Base-by-base conservation (phyloP, 2,113 vertebrate genomes). In the Puntigrus tetrazona region DNA sequence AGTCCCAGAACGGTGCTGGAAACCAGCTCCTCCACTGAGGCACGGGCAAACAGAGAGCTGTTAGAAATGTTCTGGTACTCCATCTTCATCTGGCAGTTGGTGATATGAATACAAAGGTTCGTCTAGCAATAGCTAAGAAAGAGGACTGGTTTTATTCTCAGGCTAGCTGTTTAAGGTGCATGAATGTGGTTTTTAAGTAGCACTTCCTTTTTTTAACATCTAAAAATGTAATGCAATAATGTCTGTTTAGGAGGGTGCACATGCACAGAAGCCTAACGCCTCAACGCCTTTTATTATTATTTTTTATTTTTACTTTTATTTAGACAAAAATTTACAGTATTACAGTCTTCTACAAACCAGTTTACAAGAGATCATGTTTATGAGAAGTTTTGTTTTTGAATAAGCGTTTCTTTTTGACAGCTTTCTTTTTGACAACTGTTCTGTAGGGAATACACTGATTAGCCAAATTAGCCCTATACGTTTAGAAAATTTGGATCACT, bases 1-100 rank as follows among this genome's bases (percentile, higher is more conserved):
- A 86, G 78, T 81, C 87, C 78, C 41, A 86, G 70, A 20, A 92
- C 34, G 7, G 87, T 43, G 27, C 85, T 78, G 67, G 84, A 86
- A 9, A 4, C 55, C 20, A 87, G 20, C n/a, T 45, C 16, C 16
- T 43, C 52, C 11, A 36, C 1, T 31, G 72, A 67, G 50, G 22
- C 9, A 5, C 2, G 1, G 41, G 22, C 5, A 16, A 18, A 45
- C 22, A 47, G 47, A 8, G 87, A 84, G 50, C 2, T 65, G 82
- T 67, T 84, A 25, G 84, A 81, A 41, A 61, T 59, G 45, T 69
- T 83, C 43, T 61, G 27, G 25, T 50, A 9, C n/a, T 77, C 50
- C 83, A 87, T 87, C 22, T n/a, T 70, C 4, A 67, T 29, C 45
- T 45, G 67, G 63, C 34, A 67, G 4, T 22, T 47, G 11, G 18